phyloP scores from a whole-genome alignment of 2,888 invertebrate genomes.

The Limnephilus lunatus region DNA sequence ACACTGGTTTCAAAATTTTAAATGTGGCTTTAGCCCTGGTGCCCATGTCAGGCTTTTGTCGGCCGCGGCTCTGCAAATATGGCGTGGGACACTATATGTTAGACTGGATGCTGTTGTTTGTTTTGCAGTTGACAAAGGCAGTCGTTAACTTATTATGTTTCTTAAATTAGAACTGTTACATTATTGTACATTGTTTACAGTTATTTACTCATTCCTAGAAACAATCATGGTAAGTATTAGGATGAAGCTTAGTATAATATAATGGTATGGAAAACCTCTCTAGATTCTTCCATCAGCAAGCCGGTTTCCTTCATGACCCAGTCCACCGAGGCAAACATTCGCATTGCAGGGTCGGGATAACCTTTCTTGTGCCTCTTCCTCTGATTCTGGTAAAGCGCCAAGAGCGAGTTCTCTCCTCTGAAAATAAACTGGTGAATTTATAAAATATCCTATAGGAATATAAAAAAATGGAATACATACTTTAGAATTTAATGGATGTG shows the following conservation, averaged over 20 bases:
- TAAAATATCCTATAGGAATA: not conserved
- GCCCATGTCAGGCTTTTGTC: not conserved
- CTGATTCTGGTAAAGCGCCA: not conserved
- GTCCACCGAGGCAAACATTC: conserved; percentile 13
- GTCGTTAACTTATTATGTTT: not conserved
- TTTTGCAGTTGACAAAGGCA: too few species aligned
- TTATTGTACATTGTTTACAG: not conserved
- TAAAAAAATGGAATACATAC: too few species aligned
- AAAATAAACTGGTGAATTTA: not conserved
- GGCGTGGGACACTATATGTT: too few species aligned
- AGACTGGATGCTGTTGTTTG: too few species aligned
- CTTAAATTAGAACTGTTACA: not conserved
- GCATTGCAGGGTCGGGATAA: conserved; percentile 28
- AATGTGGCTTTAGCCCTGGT: too few species aligned
- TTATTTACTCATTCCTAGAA: not conserved
- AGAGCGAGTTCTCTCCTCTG: not conserved
- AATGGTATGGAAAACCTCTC: conserved; percentile 8
- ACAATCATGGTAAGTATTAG: not conserved
- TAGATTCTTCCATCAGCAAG: conserved; percentile 2
- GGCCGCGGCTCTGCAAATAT: not conserved
- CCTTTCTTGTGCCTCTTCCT: not conserved
- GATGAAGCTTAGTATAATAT: not conserved
- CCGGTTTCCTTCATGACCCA: conserved; percentile 24
- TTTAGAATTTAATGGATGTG: too few species aligned
- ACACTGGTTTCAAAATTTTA: too few species aligned